Evolutionary conservation across 2,113 vertebrate genomes (phyloP).

Genomic region (Cochlearius cochlearius): DNA sequence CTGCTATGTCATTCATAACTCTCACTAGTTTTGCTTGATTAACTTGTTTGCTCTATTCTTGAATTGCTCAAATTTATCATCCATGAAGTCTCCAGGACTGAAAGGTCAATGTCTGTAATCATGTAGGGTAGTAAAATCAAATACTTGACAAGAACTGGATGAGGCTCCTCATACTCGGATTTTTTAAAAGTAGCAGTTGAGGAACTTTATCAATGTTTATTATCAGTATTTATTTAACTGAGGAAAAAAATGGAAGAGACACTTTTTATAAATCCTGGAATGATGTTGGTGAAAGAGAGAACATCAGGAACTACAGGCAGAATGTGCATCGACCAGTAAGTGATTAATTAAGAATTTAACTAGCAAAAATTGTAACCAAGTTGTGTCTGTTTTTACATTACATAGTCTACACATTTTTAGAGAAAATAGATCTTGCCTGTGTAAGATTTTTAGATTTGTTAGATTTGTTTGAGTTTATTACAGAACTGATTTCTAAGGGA

Average conservation of each 20-base stretch:
- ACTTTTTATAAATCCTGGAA: background rate
- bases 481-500: background rate
- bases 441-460: background rate
- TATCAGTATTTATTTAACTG: background rate
- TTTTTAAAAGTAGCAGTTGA: background rate
- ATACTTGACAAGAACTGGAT: background rate
- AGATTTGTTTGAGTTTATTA: background rate
- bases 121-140: rapidly evolving
- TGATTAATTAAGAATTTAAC: background rate
- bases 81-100: background rate
- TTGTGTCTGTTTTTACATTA: background rate
- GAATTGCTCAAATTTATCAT: background rate
- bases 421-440: background rate
- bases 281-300: background rate
- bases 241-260: background rate
- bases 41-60: background rate
- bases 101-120: background rate
- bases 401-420: background rate
- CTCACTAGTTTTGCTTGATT: background rate
- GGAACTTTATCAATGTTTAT: background rate
- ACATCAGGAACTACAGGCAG: background rate
- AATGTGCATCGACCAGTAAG: background rate
- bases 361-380: background rate
- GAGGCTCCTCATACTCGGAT: no score
- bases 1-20: background rate